Evolutionary conservation across 30 jellyfish, hydroid and myxozoan species (phyloP).

Genomic region (Pseudorhiza aurosa): DNA sequence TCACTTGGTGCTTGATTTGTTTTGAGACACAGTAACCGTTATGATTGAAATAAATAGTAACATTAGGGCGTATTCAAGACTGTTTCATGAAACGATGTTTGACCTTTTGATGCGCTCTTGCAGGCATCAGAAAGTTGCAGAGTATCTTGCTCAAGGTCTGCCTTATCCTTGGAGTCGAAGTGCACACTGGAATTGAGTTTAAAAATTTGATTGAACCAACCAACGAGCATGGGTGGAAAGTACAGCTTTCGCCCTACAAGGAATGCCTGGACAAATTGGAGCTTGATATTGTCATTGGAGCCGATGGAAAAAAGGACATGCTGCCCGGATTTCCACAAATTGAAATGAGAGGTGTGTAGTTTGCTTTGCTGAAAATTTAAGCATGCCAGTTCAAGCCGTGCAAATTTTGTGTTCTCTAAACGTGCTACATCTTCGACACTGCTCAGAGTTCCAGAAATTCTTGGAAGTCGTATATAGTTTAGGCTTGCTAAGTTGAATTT

Average conservation of each 20-base stretch:
- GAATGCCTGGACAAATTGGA: constrained; percentile 66
- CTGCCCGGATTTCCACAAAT: constrained; percentile 99
- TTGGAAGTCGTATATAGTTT: background rate
- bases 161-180: constrained; percentile 88
- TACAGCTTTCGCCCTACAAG: constrained; percentile 65
- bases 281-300: constrained; percentile 88
- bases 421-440: too few relatives aligned
- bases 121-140: constrained; percentile 89
- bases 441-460: background rate
- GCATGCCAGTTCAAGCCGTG: too few relatives aligned
- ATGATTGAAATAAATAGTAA: too few relatives aligned
- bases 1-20: too few relatives aligned
- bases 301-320: constrained; percentile 97
- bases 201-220: constrained; percentile 88
- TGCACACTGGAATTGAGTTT: constrained; percentile 72
- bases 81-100: too few relatives aligned
- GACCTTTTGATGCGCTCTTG: too few relatives aligned
- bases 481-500: background rate
- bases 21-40: too few relatives aligned
- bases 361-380: background rate
- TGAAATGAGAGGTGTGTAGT: constrained; percentile 88
- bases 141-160: constrained; percentile 76
- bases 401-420: background rate
- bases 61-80: too few relatives aligned
- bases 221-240: constrained; percentile 82